Base-by-base conservation (phyloP, 2,113 vertebrate species). In the Etheostoma spectabile region DNA sequence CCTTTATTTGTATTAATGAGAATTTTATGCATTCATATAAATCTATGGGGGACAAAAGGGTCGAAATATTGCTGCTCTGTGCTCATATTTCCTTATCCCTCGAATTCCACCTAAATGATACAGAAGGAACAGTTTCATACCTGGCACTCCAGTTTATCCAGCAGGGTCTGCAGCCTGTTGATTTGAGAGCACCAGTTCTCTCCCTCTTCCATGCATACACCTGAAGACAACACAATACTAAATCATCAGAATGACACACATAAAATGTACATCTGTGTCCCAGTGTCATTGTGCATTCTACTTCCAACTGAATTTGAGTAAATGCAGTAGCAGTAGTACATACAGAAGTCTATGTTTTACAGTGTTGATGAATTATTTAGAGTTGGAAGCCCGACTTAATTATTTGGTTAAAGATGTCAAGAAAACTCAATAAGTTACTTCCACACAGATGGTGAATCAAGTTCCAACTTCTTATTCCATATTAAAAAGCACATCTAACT, bases 121-220 rank as follows among this genome's bases (percentile, higher is more conserved):
- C 7, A 66, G 4, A 42, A 55, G 18, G 19, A 27, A n/a, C n/a
- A 11, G 1, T 11, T 30, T 77, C 61, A 2, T 93, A 99, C 98
- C 96, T 97, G 97, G 91, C 95, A 96, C 93, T 99, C 97, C 42
- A 99, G 94, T 86, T 99, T 98, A 90, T 98, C 96, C 2, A 99
- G 95, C 80, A 99, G 96, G 77, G 96, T 96, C 92, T 99, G 97
- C 30, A 99, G 96, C 77, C 96, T 95, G 88, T 95, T 96, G 84
- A 99, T 95, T 90, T 99, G 97, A 77, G 97, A 95, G 85, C 89
- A 95, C 98, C 98, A 99, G 86, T 97, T 96, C 68, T 94, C 95
- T 86, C 92, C 97, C 3, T 95, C 94, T 63, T 97, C 96, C 0
- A 96, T 90, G 64, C 68, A 94, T 83, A 91, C 63, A 21, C 95